Conservation (phyloP, 2,888 invertebrate species). For the Malthinus seriepunctatus region DNA sequence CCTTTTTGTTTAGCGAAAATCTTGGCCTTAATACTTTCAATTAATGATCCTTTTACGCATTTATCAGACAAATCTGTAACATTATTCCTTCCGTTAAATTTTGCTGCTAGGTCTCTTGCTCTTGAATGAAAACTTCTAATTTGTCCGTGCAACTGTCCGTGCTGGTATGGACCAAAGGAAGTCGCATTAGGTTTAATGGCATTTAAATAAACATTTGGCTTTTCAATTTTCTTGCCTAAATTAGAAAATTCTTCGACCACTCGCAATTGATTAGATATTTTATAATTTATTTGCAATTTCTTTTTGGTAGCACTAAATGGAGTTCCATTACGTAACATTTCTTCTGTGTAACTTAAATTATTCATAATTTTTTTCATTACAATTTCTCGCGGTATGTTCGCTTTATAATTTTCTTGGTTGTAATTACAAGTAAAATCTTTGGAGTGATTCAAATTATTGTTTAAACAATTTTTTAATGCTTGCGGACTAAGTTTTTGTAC, state of each 20-base stretch:
- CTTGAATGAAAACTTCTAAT: too few relatives aligned
- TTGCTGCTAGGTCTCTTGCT: neutral
- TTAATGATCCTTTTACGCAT: conserved; percentile 16
- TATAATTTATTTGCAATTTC: neutral
- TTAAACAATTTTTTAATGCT: too few relatives aligned
- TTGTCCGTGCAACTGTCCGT: too few relatives aligned
- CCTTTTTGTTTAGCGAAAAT: conserved; percentile 4
- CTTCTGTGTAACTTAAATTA: neutral
- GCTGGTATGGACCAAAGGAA: too few relatives aligned
- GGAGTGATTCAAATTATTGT: too few relatives aligned
- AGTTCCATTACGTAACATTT: neutral
- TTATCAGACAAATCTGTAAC: neutral
- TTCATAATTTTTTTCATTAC: conserved; percentile 1
- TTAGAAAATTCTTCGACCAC: neutral
- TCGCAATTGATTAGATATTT: neutral
- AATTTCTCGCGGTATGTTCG: neutral
- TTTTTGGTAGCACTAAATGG: neutral
- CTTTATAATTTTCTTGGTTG: neutral
- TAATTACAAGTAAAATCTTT: too few relatives aligned
- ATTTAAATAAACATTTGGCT: neutral
- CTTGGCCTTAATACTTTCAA: conserved; percentile 31
- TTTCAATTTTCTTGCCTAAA: neutral
- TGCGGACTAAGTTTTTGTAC: too few relatives aligned
- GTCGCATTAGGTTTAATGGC: too few relatives aligned
- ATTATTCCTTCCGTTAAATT: neutral